Conservation (phyloP, 2,113 vertebrate genomes). For the Sardina pilchardus region DNA sequence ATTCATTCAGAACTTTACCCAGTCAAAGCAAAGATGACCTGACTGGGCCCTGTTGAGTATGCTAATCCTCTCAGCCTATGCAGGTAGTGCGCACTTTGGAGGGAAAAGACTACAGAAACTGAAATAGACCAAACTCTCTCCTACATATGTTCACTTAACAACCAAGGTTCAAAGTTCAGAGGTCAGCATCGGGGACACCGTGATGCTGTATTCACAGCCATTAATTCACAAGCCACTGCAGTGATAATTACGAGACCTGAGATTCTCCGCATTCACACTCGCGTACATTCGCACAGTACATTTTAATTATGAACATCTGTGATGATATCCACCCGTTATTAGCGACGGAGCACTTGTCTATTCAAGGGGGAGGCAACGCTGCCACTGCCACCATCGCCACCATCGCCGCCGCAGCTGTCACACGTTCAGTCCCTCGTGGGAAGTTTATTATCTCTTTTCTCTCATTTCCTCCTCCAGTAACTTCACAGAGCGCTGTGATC, state of each 20-base stretch:
- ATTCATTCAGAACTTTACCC: too few relatives aligned
- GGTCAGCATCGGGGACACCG: not conserved
- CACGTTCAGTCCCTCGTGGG: not conserved
- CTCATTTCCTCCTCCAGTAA: constrained; percentile 12
- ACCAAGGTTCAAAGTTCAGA: not conserved
- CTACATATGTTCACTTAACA: not conserved
- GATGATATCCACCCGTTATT: not conserved
- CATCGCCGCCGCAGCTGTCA: not conserved
- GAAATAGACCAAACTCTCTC: not conserved
- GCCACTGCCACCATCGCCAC: not conserved
- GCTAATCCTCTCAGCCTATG: not conserved
- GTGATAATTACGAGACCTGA: not conserved
- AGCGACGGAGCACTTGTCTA: not conserved
- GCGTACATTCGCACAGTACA: not conserved
- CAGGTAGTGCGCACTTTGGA: not conserved
- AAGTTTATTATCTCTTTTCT: not conserved
- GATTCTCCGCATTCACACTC: not conserved
- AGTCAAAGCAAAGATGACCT: not conserved
- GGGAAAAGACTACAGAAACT: not conserved
- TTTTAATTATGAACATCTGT: constrained; percentile 13
- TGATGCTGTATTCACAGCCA: not conserved
- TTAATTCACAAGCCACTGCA: not conserved
- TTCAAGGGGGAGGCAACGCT: not conserved
- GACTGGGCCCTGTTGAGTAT: not conserved
- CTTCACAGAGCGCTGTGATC: constrained; percentile 10